These are phyloP conservation scores for Centropus unirufus DNA, from an alignment of 2,113 vertebrate genomes.

Conservation along the genomic window DNA sequence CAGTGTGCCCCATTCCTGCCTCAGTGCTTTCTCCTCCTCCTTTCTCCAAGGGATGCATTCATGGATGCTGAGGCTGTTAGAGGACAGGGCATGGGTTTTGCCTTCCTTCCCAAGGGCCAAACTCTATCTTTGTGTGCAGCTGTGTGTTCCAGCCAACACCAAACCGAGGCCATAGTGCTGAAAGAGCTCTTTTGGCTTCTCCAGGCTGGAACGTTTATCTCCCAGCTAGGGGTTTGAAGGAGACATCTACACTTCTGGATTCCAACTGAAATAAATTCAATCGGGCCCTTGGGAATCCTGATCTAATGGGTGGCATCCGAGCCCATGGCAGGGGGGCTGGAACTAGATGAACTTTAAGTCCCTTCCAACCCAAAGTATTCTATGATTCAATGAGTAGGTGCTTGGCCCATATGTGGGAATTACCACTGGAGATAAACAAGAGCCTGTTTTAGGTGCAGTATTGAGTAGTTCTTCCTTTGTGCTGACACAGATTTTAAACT, in stretches of 20 bases:
- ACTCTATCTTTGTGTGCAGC: not conserved
- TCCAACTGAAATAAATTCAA: not conserved
- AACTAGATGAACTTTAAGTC: too few relatives aligned
- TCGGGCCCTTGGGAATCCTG: too few relatives aligned
- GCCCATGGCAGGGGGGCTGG: too few relatives aligned
- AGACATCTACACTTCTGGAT: not conserved
- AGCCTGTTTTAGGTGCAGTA: not conserved
- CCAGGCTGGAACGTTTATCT: not conserved
- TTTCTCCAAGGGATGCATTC: not conserved
- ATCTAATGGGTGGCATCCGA: too few relatives aligned
- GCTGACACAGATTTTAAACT: not conserved
- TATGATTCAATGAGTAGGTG: not conserved
- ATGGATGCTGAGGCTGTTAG: not conserved
- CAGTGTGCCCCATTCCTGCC: not conserved
- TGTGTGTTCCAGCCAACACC: not conserved
- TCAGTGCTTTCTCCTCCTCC: not conserved
- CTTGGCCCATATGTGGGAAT: accelerated
- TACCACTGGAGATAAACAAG: not conserved
- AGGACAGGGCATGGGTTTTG: not conserved
- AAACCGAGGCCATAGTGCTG: not conserved
- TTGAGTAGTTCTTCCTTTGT: not conserved
- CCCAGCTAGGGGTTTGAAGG: not conserved
- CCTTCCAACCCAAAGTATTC: too few relatives aligned
- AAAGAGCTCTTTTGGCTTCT: not conserved
- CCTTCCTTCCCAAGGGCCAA: not conserved